Evolutionary conservation across 2,888 invertebrate genomes (phyloP).

Genomic region (Tetropium fuscum): DNA sequence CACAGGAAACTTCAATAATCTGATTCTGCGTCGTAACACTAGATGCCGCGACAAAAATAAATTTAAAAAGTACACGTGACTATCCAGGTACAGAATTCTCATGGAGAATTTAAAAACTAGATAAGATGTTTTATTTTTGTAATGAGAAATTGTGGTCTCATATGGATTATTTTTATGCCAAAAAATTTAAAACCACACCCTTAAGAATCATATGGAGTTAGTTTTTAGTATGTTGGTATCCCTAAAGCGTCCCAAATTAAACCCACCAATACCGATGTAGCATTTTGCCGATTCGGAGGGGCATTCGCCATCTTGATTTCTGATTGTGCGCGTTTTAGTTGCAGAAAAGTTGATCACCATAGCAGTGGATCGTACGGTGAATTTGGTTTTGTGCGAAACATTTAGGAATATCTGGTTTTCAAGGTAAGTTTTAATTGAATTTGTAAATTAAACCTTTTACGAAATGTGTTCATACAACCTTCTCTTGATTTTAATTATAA

Average conservation of each 20-base stretch:
- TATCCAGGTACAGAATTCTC: too few species aligned
- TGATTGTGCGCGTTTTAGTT: slow-evolving; percentile 63
- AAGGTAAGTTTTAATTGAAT: slow-evolving; percentile 42
- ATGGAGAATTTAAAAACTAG: too few species aligned
- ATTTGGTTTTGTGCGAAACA: slow-evolving; percentile 29
- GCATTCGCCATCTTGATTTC: slow-evolving; percentile 61
- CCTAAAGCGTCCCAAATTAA: slow-evolving; percentile 56
- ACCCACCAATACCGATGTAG: slow-evolving; percentile 53
- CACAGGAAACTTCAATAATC: too few species aligned
- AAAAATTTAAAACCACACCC: slow-evolving; percentile 52
- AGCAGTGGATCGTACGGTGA: slow-evolving; percentile 39
- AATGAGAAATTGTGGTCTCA: too few species aligned
- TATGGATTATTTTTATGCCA: too few species aligned
- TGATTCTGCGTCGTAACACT: too few species aligned
- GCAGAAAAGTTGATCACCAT: slow-evolving; percentile 54
- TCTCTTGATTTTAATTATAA: neutral
- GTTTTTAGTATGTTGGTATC: slow-evolving; percentile 52
- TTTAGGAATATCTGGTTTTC: slow-evolving; percentile 26
- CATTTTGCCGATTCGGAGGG: slow-evolving; percentile 52
- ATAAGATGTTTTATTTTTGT: too few species aligned
- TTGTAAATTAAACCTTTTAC: slow-evolving; percentile 44
- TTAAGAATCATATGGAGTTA: slow-evolving; percentile 35
- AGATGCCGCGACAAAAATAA: too few species aligned
- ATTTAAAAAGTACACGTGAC: too few species aligned
- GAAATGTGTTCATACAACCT: slow-evolving; percentile 20